Percentiles rank a stretch among this genome's conserved stretches.
Conservation (phyloP, 2,797 vertebrate genomes). For the Lepus townsendii region DNA sequence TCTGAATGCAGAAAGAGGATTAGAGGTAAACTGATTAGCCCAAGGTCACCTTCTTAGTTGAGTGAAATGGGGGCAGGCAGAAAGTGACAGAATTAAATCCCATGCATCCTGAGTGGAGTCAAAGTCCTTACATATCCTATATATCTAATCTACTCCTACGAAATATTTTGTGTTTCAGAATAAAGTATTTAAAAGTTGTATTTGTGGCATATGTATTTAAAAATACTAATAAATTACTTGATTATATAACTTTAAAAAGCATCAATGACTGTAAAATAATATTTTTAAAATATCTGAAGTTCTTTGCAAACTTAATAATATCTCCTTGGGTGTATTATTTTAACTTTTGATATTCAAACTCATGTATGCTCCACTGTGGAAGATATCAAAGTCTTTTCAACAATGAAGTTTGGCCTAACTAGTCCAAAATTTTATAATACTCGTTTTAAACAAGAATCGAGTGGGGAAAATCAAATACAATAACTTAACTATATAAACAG, state of each 20-base stretch:
- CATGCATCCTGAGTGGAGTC: background rate
- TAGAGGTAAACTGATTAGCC: slow-evolving; percentile 41
- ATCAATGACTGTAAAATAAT: background rate
- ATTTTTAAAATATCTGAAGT: slow-evolving; percentile 25
- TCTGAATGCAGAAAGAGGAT: slow-evolving; percentile 54
- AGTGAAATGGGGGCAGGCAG: background rate
- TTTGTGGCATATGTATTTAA: background rate
- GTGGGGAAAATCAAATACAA: background rate
- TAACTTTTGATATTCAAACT: slow-evolving; percentile 38
- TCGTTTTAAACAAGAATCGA: slow-evolving; percentile 63
- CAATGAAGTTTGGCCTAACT: background rate
- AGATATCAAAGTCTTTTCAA: slow-evolving; percentile 39
- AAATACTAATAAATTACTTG: background rate
- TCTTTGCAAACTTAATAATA: slow-evolving; percentile 59
- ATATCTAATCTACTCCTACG: background rate
- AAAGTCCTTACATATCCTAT: background rate
- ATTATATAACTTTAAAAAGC: slow-evolving; percentile 17
- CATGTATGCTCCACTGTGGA: background rate
- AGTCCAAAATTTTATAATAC: background rate
- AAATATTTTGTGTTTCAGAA: slow-evolving; percentile 23
- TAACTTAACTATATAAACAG: background rate
- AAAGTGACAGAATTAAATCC: slow-evolving; percentile 1
- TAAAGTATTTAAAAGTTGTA: slow-evolving; percentile 6
- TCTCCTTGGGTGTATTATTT: background rate
- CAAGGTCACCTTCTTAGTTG: slow-evolving; percentile 48